Base-by-base conservation (phyloP, 1,140 invertebrate genomes). In the Zaprionus vittiger region DNA sequence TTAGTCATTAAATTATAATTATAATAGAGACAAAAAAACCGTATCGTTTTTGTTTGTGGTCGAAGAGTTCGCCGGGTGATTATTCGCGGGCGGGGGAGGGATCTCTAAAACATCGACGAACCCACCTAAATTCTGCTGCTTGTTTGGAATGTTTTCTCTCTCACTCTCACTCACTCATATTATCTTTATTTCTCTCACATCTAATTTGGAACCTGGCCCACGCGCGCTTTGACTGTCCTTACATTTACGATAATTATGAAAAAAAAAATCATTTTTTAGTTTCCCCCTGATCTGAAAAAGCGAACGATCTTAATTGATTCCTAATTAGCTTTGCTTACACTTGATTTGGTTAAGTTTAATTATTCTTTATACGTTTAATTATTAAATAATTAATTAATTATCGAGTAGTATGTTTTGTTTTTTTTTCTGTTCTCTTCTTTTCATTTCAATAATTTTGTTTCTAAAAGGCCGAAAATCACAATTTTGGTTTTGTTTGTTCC, bases 381-480 rank as follows among this genome's bases (percentile, higher is more conserved):
- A 54, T 62, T 24, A 37, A 57, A 20, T 47, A 38, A 56, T 69
- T 68, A 62, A 67, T 80, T 76, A 77, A 74, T 73, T 73, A 74
- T 73, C 73, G 76, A 69, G 67, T 87, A 83, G 55, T 78, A 73
- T 79, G 79, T 79, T 65, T 73, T 70, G 64, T 73, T 57, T 59
- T 31, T 68, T 62, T 52, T 22, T 2, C 5, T 20, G n/a, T 52
- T 52, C 5, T 52, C 22, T 22, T 22, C 1, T 37, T 60, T 22
- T 64, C 61, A 49, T 80, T 74, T 84, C 79, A 81, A 75, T 90
- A 91, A 80, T 91, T 91, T 91, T 86, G 91, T 84, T 90, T 91
- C 83, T 92, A 90, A 92, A 92, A 92, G 91, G 91, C 91, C 91
- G 91, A 92, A 92, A 92, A 92, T 92, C 91, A 92, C 91, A 92